phyloP scores from a whole-genome alignment of 2,797 vertebrate genomes.

The Poeciliopsis presidionis region DNA sequence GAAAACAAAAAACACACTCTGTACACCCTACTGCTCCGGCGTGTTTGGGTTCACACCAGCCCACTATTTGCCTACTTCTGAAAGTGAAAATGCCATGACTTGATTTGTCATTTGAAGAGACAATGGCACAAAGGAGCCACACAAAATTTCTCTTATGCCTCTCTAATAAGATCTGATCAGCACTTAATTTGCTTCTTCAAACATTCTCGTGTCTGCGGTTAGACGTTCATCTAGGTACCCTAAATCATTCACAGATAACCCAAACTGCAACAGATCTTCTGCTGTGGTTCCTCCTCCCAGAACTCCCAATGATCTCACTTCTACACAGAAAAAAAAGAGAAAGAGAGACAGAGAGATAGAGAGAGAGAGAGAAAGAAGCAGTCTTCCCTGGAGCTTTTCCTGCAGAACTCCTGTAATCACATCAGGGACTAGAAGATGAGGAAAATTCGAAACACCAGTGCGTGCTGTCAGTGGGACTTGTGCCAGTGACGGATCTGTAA shows the following conservation, averaged over 20 bases:
- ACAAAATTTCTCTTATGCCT: not conserved
- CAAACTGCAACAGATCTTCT: constrained; percentile 1
- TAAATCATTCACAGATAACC: not conserved
- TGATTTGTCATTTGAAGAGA: not conserved
- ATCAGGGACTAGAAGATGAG: constrained; percentile 13
- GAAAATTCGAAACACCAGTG: constrained; percentile 22
- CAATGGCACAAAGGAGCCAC: not conserved
- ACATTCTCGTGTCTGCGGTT: not conserved
- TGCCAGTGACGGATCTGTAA: constrained; percentile 39
- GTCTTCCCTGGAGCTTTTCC: constrained; percentile 25
- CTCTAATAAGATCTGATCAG: not conserved
- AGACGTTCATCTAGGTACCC: not conserved
- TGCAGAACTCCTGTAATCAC: constrained; percentile 30
- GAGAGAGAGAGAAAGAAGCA: not conserved
- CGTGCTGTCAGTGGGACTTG: constrained; percentile 32
- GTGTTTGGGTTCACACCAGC: not conserved
- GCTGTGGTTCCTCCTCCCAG: not conserved
- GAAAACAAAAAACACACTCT: not conserved
- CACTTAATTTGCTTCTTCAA: not conserved
- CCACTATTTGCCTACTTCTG: not conserved
- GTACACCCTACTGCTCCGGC: too few relatives aligned
- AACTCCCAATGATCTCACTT: constrained; percentile 28
- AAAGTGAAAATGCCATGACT: not conserved
- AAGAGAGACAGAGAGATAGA: too few relatives aligned
- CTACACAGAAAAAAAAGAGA: not conserved